Evolutionary conservation across 2,888 invertebrate genomes (phyloP), one percentile per base, ranked within the genome.

Genomic region (Aphidius colemani): DNA sequence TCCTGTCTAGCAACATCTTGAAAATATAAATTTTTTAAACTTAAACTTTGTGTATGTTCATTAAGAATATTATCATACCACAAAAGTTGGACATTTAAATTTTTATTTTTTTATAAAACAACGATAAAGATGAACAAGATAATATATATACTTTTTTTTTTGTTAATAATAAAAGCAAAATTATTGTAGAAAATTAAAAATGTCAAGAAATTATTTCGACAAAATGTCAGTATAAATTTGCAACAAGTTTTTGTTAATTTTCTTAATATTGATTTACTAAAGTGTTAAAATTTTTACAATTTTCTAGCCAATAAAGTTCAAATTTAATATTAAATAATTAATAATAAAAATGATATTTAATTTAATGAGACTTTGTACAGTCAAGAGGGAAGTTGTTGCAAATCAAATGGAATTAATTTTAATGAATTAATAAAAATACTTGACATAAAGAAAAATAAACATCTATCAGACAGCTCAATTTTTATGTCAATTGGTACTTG

Each of bases 1-100:
- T 76, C 77, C 77, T 74, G 74, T 30, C 68, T 63, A 59, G 66
- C 65, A 60, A 66, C 68, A 68, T 66, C 64, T 67, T 50, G 43
- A 39, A 46, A 10, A 57, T 55, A n/a, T 13, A 49, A 55, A 46
- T 51, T 55, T 63, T 59, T 63, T 13, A 30, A 30, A 30, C 5
- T 30, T 41, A 66, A 59, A 57, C 63, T 64, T 30, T 13, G 30
- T 13, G 49, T 48, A 41, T 13, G 44, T 11, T 56, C 49, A 56
- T 40, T 41, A 30, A 49, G 55, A 64, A 64, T 64, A 59, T 64
- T 59, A 64, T 64, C 64, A 64, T 59, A 30, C 30, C 30, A 30
- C 30, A 30, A 30, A 5, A 30, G 5, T 30, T 30, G 30, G 4
- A 30, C 30, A 30, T 30, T 30, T 30, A 30, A 30, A 30, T 13